Evolutionary conservation across 2,888 invertebrate genomes (phyloP), one percentile per base, ranked within the genome.

Genomic region (Standfussiana lucernea): DNA sequence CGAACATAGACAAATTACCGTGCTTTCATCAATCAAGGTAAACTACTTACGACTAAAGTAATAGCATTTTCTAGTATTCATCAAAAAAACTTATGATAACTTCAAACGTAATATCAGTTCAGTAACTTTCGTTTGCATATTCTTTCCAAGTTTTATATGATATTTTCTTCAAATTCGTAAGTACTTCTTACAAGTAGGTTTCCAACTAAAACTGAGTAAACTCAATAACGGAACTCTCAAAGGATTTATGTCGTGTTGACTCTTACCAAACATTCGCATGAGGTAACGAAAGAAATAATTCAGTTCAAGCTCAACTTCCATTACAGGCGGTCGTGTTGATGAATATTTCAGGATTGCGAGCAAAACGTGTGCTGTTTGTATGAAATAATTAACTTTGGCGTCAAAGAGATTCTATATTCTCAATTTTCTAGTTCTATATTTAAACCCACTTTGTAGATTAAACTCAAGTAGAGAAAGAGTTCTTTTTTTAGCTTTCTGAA

Each of bases 341-440:
- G 69, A 85, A 85, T 85, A 85, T 85, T 80, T 68, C 21, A 85
- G 13, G 32, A 71, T 32, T 18, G 21, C 2, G 18, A 61, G 53
- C 10, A 61, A 74, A 42, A 71, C 50, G 37, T 79, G 79, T 65
- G 45, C n/a, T 70, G 32, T 65, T 32, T 72, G 28, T 59, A 45
- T 67, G 28, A 28, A 56, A 72, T 77, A 66, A 67, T 70, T 50
- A 32, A 45, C 21, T 64, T 28, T 56, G 32, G n/a, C 50, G 69
- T 56, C 53, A 74, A 72, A 61, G 53, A 61, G 15, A 53, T 35
- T 42, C 10, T 42, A 18, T 42, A 15, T 18, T 32, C 21, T n/a
- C 1, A 61, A 67, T 76, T 59, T 59, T 10, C 13, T 75, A 40
- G 47, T 65, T 62, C 42, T 62, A 45, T 68, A 77, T 77, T 67